Evolutionary conservation across 1,140 invertebrate species (phyloP).

Genomic region (Himalopsyche phryganea): DNA sequence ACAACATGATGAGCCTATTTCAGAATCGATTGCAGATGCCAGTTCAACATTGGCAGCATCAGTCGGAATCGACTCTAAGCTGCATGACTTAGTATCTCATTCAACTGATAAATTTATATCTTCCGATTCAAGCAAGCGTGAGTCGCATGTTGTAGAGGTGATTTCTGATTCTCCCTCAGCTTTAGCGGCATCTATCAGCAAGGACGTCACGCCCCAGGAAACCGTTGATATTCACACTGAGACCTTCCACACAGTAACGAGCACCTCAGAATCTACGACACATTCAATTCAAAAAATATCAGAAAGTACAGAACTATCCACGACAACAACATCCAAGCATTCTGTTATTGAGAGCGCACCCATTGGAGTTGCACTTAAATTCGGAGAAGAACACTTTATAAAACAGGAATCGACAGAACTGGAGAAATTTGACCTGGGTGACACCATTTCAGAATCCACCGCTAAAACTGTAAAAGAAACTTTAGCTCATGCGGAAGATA

Average conservation of each 20-base stretch:
- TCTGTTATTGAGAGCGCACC: background rate
- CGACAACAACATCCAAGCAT: background rate
- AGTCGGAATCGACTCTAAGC: conserved; percentile 24
- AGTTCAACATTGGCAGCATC: conserved; percentile 26
- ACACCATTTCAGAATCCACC: background rate
- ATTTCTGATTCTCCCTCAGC: conserved; percentile 18
- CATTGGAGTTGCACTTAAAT: background rate
- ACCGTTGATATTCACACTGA: background rate
- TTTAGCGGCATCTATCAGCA: conserved; percentile 21
- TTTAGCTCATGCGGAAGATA: background rate
- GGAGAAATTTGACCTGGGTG: background rate
- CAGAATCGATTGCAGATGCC: conserved; percentile 26
- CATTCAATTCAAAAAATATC: too few relatives aligned
- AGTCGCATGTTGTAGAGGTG: conserved; percentile 9
- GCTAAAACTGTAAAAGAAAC: background rate
- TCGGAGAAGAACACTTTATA: background rate
- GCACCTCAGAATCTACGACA: too few relatives aligned
- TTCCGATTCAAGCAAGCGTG: conserved; percentile 4
- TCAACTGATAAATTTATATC: conserved; percentile 10
- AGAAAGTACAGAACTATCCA: too few relatives aligned
- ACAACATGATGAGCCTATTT: conserved; percentile 14
- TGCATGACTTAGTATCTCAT: conserved; percentile 5
- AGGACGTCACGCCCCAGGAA: conserved; percentile 18
- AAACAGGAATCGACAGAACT: background rate
- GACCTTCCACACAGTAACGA: too few relatives aligned